phyloP scores from a whole-genome alignment of 2,888 invertebrate genomes.

The Drosophila monieri region DNA sequence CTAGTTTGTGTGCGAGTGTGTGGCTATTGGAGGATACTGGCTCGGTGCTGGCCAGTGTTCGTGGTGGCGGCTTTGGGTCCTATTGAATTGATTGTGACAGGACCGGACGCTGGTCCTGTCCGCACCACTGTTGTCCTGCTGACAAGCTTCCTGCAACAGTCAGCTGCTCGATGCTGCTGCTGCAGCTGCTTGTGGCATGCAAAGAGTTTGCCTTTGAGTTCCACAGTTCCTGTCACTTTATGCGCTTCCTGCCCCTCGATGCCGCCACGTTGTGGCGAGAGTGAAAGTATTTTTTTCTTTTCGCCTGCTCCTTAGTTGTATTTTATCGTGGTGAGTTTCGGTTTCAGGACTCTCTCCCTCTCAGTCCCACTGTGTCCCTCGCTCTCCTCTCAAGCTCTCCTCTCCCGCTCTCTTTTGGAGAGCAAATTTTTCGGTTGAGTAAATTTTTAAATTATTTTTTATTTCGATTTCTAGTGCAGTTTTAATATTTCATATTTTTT shows the following conservation, averaged over 20 bases:
- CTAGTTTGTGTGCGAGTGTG: slow-evolving; percentile 44
- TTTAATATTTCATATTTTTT: slow-evolving; percentile 5
- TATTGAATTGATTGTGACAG: slow-evolving; percentile 63
- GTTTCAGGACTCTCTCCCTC: slow-evolving; percentile 24
- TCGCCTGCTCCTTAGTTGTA: slow-evolving; percentile 29
- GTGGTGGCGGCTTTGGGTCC: slow-evolving; percentile 56
- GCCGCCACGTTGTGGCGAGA: slow-evolving; percentile 77
- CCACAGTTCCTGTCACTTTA: slow-evolving; percentile 61
- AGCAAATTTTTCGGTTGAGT: slow-evolving; percentile 47
- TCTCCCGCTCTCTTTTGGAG: slow-evolving; percentile 30
- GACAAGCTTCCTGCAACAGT: slow-evolving; percentile 73
- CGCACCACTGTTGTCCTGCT: slow-evolving; percentile 43
- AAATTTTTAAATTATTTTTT: slow-evolving; percentile 30
- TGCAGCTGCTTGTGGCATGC: slow-evolving; percentile 51
- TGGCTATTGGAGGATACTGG: slow-evolving; percentile 27
- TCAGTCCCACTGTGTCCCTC: not conserved
- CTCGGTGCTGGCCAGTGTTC: slow-evolving; percentile 63
- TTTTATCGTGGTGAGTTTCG: slow-evolving; percentile 61
- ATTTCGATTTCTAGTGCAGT: not conserved
- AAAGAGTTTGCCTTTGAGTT: slow-evolving; percentile 41
- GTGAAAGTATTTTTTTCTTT: slow-evolving; percentile 60
- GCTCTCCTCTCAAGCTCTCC: slow-evolving; percentile 1
- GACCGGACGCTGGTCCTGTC: slow-evolving; percentile 57
- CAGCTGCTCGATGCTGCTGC: slow-evolving; percentile 64
- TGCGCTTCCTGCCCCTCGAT: slow-evolving; percentile 71